phyloP scores from a whole-genome alignment of 2,888 invertebrate genomes.

The Erebia ligea region DNA sequence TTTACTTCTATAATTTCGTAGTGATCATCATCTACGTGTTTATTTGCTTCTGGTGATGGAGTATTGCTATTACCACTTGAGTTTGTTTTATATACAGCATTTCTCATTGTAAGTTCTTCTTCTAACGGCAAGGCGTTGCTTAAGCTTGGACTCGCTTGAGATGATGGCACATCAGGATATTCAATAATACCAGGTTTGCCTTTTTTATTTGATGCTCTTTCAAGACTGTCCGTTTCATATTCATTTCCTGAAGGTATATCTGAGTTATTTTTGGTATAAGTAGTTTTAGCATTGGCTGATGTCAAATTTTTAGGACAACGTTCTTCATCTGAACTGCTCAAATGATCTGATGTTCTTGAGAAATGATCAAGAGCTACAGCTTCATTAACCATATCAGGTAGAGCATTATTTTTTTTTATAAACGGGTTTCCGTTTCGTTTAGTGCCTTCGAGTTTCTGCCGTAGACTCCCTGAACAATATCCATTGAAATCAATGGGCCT shows the following conservation, averaged over 20 bases:
- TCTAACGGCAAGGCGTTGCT: conserved; percentile 90
- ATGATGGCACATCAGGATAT: conserved; percentile 85
- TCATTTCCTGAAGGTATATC: conserved; percentile 81
- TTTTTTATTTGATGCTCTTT: conserved; percentile 82
- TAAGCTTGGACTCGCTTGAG: conserved; percentile 89
- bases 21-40: conserved; percentile 62
- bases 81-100: conserved; percentile 87
- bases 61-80: conserved; percentile 82
- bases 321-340: conserved; percentile 74
- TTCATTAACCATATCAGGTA: conserved; percentile 87
- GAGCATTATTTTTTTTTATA: conserved; percentile 62
- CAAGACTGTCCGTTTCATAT: conserved; percentile 89
- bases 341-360: conserved; percentile 66
- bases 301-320: conserved; percentile 58
- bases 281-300: conserved; percentile 46
- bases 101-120: conserved; percentile 91
- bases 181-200: conserved; percentile 84
- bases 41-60: conserved; percentile 69
- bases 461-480: conserved; percentile 55
- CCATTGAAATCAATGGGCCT: conserved; percentile 61
- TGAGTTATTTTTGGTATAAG: conserved; percentile 59
- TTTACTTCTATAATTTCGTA: conserved; percentile 71
- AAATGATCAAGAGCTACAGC: conserved; percentile 83
- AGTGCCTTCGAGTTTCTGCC: conserved; percentile 49
- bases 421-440: conserved; percentile 54